These are phyloP conservation scores for Nephrotoma guestfalica DNA, from an alignment of 2,888 invertebrate species.

Conservation along the genomic window DNA sequence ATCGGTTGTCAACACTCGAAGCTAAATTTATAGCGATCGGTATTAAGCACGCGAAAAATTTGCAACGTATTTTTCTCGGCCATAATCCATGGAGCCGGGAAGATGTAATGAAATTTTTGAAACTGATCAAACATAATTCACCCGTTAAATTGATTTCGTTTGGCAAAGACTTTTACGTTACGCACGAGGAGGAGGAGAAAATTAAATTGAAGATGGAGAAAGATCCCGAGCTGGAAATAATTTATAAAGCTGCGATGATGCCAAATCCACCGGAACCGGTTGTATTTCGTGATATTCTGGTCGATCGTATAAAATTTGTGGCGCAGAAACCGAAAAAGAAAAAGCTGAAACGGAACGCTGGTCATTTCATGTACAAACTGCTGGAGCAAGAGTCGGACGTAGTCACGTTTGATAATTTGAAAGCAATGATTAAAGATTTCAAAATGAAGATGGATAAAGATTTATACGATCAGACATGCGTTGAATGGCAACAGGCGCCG, in stretches of 20 bases:
- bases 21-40: background rate
- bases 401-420: background rate
- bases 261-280: background rate
- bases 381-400: background rate
- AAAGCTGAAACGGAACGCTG: background rate
- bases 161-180: background rate
- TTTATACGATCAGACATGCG: conserved; percentile 1
- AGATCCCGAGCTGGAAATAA: background rate
- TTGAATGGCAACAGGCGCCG: background rate
- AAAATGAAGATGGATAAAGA: conserved; percentile 7
- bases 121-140: background rate
- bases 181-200: background rate
- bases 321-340: background rate
- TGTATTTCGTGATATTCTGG: background rate
- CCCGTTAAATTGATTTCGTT: background rate
- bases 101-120: background rate
- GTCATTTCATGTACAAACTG: background rate
- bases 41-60: background rate
- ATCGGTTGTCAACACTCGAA: background rate
- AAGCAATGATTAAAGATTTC: background rate
- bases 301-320: background rate
- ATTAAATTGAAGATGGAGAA: background rate
- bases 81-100: background rate
- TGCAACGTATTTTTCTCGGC: background rate
- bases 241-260: background rate